phyloP scores from a whole-genome alignment of 2,113 vertebrate species.

The Tragelaphus scriptus region DNA sequence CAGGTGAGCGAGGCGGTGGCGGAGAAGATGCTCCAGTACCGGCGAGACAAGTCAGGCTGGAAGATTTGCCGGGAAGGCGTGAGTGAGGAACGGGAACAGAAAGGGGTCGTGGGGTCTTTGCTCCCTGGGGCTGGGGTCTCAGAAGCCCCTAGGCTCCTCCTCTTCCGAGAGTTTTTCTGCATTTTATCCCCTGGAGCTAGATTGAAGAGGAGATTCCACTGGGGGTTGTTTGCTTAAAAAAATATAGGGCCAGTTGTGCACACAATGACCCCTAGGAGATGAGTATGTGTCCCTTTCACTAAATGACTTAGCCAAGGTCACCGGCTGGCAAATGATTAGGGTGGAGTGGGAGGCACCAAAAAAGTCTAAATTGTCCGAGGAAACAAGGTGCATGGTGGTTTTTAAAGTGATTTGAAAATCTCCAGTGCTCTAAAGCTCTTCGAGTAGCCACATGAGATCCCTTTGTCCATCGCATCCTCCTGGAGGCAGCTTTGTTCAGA shows the following conservation, averaged over 20 bases:
- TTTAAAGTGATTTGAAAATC: not conserved
- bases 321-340: not conserved
- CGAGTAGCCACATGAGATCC: not conserved
- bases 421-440: not conserved
- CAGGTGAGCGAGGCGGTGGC: constrained; percentile 78
- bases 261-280: not conserved
- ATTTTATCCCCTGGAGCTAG: not conserved
- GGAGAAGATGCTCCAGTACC: constrained; percentile 82
- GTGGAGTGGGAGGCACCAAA: not conserved
- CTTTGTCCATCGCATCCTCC: not conserved
- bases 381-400: not conserved
- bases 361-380: not conserved
- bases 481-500: not conserved
- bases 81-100: constrained; percentile 54
- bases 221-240: not conserved
- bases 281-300: not conserved
- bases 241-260: not conserved
- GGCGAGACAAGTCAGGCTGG: constrained; percentile 86
- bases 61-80: constrained; percentile 86
- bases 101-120: not conserved
- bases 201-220: not conserved
- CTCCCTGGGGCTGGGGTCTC: not conserved
- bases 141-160: not conserved
- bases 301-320: not conserved
- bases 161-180: not conserved